Conservation (phyloP, 2,113 vertebrate species). For the Chaenocephalus aceratus region DNA sequence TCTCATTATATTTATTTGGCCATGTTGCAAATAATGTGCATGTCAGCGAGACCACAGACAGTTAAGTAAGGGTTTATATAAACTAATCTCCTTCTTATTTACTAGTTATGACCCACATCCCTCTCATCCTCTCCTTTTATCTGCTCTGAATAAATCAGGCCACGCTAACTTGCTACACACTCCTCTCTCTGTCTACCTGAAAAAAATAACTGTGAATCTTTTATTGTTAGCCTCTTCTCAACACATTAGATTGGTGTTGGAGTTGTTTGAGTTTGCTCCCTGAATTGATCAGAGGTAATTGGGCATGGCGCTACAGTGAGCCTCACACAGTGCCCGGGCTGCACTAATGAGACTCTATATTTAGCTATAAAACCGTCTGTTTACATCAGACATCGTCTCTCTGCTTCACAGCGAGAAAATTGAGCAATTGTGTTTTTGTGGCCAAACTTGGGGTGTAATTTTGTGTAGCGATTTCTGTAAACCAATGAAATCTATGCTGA, state of each 20-base stretch:
- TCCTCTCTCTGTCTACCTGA: background rate
- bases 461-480: background rate
- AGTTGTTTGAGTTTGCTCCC: slow-evolving; percentile 42
- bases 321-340: slow-evolving; percentile 33
- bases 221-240: slow-evolving; percentile 27
- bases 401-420: slow-evolving; percentile 42
- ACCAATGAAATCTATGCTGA: slow-evolving; percentile 41
- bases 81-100: slow-evolving; percentile 42
- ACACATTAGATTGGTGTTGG: slow-evolving; percentile 37
- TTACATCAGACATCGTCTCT: slow-evolving; percentile 58
- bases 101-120: slow-evolving; percentile 51
- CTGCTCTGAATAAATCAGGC: slow-evolving; percentile 41
- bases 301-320: slow-evolving; percentile 41
- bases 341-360: slow-evolving; percentile 62
- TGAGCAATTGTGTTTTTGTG: slow-evolving; percentile 42
- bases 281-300: slow-evolving; percentile 65
- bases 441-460: slow-evolving; percentile 24
- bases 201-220: slow-evolving; percentile 11
- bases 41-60: slow-evolving; percentile 16
- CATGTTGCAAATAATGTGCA: slow-evolving; percentile 42
- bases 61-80: slow-evolving; percentile 34
- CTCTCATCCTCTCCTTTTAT: slow-evolving; percentile 45
- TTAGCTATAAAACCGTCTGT: slow-evolving; percentile 62
- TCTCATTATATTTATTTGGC: slow-evolving; percentile 28
- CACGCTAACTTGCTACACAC: slow-evolving; percentile 17